These are phyloP conservation scores for Plecturocebus donacophilus DNA, from an alignment of 2,113 vertebrate species.

Conservation along the genomic window DNA sequence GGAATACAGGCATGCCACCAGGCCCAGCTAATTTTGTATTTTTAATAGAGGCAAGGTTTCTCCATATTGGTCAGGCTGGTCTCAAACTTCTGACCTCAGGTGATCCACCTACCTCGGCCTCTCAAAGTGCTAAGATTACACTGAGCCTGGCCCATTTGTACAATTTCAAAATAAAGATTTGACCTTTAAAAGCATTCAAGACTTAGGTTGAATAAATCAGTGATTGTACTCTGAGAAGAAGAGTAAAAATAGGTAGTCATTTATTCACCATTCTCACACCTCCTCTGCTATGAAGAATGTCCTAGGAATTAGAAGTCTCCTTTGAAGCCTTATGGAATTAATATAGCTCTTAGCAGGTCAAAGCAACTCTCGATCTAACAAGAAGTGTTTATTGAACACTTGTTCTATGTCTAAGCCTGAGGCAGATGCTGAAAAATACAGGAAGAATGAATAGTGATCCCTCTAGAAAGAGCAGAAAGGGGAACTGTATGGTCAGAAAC, in stretches of 20 bases:
- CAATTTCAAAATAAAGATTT: slow-evolving; percentile 37
- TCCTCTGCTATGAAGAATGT: neutral
- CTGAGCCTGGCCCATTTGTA: neutral
- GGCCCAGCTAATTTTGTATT: no score
- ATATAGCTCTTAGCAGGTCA: neutral
- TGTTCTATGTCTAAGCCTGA: neutral
- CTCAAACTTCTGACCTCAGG: no score
- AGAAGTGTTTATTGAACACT: neutral
- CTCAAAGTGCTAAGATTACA: no score
- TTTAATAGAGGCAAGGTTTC: no score
- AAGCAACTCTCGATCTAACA: neutral
- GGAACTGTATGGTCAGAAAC: neutral
- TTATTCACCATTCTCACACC: neutral
- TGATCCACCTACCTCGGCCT: no score
- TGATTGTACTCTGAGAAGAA: neutral
- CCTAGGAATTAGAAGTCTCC: neutral
- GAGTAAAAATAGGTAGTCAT: neutral
- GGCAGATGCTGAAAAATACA: neutral
- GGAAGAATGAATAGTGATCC: neutral
- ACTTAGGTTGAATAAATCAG: slow-evolving; percentile 32
- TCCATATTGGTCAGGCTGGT: no score
- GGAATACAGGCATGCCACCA: no score
- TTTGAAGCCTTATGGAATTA: slow-evolving; percentile 1
- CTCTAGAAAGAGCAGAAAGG: neutral
- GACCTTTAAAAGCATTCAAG: neutral